Conservation (phyloP, 2,888 invertebrate genomes). For the Philaethria dido region DNA sequence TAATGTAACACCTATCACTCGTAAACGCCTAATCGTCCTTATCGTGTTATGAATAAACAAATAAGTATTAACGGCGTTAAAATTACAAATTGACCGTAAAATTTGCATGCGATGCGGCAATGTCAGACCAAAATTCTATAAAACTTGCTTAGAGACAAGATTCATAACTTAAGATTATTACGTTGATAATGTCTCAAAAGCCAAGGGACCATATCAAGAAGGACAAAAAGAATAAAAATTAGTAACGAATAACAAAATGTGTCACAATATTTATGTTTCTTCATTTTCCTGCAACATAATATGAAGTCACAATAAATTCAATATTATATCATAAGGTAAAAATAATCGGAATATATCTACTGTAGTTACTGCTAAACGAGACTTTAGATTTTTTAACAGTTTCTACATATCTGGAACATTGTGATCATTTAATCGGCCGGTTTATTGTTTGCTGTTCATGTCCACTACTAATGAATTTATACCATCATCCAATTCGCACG, state of each 20-base stretch:
- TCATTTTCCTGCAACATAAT: neutral
- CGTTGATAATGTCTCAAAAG: conserved; percentile 54
- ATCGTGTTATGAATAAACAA: conserved; percentile 73
- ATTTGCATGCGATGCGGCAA: conserved; percentile 53
- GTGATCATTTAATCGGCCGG: too few species aligned
- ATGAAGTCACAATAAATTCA: neutral
- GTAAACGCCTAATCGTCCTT: conserved; percentile 70
- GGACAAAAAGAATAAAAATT: conserved; percentile 11
- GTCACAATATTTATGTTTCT: conserved; percentile 29
- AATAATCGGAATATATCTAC: too few species aligned
- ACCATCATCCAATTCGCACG: neutral
- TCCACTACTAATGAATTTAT: neutral
- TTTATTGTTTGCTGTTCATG: neutral
- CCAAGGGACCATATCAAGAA: conserved; percentile 42
- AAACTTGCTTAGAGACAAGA: conserved; percentile 67
- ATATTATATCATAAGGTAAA: too few species aligned
- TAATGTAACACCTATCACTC: conserved; percentile 48
- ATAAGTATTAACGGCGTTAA: conserved; percentile 69
- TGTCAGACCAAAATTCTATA: conserved; percentile 52
- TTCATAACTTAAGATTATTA: conserved; percentile 64
- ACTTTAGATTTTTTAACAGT: too few species aligned
- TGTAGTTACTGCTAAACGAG: too few species aligned
- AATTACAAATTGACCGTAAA: conserved; percentile 71
- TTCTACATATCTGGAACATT: too few species aligned
- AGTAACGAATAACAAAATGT: conserved; percentile 30